phyloP scores from a whole-genome alignment of 2,797 vertebrate species.

The Natrix natrix region DNA sequence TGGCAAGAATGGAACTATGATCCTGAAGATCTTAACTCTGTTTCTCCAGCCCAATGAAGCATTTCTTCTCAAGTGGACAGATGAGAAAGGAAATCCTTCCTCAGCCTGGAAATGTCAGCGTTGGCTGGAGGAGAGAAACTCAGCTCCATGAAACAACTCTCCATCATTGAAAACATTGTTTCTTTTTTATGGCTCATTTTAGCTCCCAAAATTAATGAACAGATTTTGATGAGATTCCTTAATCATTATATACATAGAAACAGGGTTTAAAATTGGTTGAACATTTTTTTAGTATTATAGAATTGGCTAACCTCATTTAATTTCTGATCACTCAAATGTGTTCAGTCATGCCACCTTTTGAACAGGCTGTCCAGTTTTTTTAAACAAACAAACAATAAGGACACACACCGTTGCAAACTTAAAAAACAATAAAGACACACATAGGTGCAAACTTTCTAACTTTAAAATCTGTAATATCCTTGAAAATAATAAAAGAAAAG shows the following conservation, averaged over 20 bases:
- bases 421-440: background rate
- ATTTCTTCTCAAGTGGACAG: background rate
- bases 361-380: background rate
- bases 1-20: background rate
- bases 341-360: background rate
- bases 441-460: background rate
- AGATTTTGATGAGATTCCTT: background rate
- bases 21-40: background rate
- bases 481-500: conserved; percentile 1
- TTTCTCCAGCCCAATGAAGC: background rate
- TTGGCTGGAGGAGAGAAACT: background rate
- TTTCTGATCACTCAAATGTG: background rate
- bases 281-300: background rate
- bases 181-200: background rate
- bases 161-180: background rate
- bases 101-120: background rate
- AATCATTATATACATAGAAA: background rate
- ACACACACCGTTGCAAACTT: background rate
- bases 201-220: background rate
- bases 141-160: background rate
- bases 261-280: background rate
- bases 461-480: background rate
- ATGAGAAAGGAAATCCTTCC: background rate
- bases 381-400: background rate
- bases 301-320: background rate